Percentiles rank a stretch among this genome's conserved stretches.
Conservation (phyloP, 2,888 invertebrate genomes). For the Gerosis bhagava region DNA sequence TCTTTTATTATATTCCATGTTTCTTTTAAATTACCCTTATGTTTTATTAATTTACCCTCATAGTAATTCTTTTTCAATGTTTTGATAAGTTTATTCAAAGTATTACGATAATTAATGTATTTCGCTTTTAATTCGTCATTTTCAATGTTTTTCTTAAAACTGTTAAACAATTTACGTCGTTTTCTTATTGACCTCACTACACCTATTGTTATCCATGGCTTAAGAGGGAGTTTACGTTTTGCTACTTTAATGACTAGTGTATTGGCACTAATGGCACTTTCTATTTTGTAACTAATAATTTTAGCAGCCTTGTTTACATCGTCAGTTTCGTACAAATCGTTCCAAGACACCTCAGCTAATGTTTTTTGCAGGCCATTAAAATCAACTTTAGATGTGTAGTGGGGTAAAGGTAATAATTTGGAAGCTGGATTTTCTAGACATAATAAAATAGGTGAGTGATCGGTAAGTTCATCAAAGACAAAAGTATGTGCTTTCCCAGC, state of each 20-base stretch:
- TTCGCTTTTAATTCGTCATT: neutral
- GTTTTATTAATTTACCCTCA: neutral
- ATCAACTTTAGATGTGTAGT: no score
- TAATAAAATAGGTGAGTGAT: neutral
- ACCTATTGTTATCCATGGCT: neutral
- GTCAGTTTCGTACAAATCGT: neutral
- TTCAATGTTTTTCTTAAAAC: neutral
- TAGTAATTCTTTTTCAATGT: neutral
- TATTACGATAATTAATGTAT: neutral
- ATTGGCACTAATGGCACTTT: neutral
- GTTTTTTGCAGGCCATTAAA: neutral
- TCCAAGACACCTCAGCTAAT: neutral
- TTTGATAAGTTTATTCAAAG: slow-evolving; percentile 1
- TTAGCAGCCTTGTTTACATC: neutral
- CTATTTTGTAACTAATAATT: no score
- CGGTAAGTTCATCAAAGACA: neutral
- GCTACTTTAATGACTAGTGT: neutral
- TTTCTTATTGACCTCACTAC: neutral
- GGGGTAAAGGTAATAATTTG: no score
- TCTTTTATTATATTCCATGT: neutral
- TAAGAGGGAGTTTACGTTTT: neutral
- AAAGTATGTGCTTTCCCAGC: neutral
- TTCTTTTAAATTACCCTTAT: neutral
- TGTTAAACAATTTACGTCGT: neutral
- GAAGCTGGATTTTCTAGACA: neutral